These are phyloP conservation scores for Mechanitis mazaeus DNA, from an alignment of 2,888 invertebrate genomes.

Conservation along the genomic window DNA sequence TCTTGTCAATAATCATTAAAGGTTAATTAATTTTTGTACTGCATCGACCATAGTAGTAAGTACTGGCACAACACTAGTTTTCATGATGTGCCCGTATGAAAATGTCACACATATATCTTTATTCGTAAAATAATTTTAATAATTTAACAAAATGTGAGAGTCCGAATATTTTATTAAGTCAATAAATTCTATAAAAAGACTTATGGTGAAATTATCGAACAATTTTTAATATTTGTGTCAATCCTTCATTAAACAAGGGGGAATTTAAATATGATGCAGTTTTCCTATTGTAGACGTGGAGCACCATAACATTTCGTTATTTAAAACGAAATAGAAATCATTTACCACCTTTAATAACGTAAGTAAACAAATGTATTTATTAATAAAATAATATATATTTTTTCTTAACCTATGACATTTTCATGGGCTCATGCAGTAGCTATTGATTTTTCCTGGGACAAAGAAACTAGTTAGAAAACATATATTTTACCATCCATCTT, in stretches of 20 bases:
- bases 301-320: background rate
- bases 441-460: no score
- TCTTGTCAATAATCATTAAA: no score
- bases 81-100: background rate
- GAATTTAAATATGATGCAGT: slow-evolving; percentile 1
- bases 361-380: background rate
- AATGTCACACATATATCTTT: background rate
- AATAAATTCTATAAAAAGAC: background rate
- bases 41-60: no score
- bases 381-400: background rate
- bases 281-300: slow-evolving; percentile 3
- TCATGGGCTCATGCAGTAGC: background rate
- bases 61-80: background rate
- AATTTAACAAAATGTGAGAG: slow-evolving; percentile 1
- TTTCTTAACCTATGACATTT: background rate
- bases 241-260: background rate
- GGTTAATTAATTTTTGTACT: no score
- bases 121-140: background rate
- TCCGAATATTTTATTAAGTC: background rate
- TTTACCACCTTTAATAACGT: background rate
- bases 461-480: no score
- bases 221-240: background rate
- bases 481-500: no score
- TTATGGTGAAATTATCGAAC: background rate
- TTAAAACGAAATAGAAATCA: background rate